Evolutionary conservation across 2,797 vertebrate genomes (phyloP), one percentile per base, ranked within the genome.

Genomic region (Psittacula echo): DNA sequence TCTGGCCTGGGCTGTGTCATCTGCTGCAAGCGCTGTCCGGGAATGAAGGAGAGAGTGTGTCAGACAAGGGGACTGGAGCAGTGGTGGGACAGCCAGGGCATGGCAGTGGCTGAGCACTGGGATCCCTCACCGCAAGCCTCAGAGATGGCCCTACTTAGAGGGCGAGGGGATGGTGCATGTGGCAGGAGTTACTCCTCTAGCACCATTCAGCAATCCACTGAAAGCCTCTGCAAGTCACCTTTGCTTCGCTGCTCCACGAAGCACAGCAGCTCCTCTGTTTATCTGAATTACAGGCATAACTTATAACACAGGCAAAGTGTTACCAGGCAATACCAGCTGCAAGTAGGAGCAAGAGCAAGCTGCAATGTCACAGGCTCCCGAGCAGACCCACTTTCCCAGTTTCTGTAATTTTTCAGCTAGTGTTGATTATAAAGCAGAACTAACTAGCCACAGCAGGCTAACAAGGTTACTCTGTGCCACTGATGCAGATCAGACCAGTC

Each of bases 1-100:
- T 98, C 98, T 88, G 98, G 94, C 54, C 42, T 97, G 66, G 98
- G 94, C 47, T 98, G 98, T 56, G 98, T 98, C 98, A 99, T 99
- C 97, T 95, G 98, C 81, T 92, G 97, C 97, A 99, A 98, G 80
- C 98, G 98, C 99, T 99, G 97, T 78, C 79, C 44, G 0, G 94
- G 87, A 90, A 78, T 2, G 86, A 94, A 90, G 20, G 68, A 93
- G 47, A 96, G 86, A 90, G 34, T 0, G 2, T 22, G 42, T 95
- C 51, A 90, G 78, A 39, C 5, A 13, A n/a, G 47, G 23, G 14
- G 16, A 17, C 5, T 7, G 11, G 48, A 21, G 77, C 8, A 22
- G 65, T 3, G 4, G 5, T 6, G 42, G 42, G 56, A 75, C 41
- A 76, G 20, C 27, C 1, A 4, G 82, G 44, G 18, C 47, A 26